Evolutionary conservation across 2,888 invertebrate species (phyloP).

Genomic region (Himalopsyche japonica): DNA sequence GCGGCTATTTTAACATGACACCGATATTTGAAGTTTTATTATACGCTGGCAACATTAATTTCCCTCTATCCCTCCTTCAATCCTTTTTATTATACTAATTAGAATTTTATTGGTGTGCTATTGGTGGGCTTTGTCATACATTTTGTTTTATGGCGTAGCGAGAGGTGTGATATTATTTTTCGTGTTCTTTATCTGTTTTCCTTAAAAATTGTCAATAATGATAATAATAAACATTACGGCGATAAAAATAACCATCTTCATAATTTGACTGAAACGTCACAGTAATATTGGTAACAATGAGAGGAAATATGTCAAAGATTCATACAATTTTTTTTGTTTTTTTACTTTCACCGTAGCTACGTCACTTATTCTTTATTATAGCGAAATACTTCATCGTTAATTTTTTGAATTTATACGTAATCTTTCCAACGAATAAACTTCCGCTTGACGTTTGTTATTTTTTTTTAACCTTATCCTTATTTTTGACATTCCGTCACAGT

Average conservation of each 20-base stretch:
- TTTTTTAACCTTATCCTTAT: background rate
- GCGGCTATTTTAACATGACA: background rate
- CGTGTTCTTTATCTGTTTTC: background rate
- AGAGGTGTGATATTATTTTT: slow-evolving; percentile 26
- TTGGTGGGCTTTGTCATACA: slow-evolving; percentile 30
- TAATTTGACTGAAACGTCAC: background rate
- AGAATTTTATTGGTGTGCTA: slow-evolving; percentile 15
- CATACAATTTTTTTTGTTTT: slow-evolving; percentile 3
- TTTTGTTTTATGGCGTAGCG: slow-evolving; percentile 36
- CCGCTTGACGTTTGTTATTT: background rate
- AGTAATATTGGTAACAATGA: background rate
- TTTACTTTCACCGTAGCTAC: background rate
- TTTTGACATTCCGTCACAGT: background rate
- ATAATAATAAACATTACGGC: background rate
- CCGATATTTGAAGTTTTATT: background rate
- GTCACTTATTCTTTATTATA: background rate
- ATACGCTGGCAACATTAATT: background rate
- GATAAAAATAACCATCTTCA: background rate
- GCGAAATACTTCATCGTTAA: background rate
- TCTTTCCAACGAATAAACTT: background rate
- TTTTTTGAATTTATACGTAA: background rate
- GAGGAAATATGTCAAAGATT: background rate
- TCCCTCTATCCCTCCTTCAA: background rate
- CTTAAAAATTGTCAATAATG: background rate
- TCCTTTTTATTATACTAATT: background rate